phyloP scores from a whole-genome alignment of 2,888 invertebrate genomes.

The Nematopogon swammerdamellus region DNA sequence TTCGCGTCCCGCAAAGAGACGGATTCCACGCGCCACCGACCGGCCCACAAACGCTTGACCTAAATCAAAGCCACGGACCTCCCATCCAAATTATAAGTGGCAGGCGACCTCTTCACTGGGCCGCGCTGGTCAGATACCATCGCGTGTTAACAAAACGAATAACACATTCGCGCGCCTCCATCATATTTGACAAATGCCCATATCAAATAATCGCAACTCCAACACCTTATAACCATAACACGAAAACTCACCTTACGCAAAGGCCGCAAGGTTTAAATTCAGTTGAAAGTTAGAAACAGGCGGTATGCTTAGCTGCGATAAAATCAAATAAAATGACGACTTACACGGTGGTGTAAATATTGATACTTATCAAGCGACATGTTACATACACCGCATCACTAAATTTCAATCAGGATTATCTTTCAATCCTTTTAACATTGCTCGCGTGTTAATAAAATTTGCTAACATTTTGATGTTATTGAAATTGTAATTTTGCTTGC shows the following conservation, averaged over 20 bases:
- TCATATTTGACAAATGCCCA: slow-evolving; percentile 40
- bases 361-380: not conserved
- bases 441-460: no score
- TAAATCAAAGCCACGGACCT: slow-evolving; percentile 19
- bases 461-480: no score
- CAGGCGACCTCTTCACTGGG: slow-evolving; percentile 22
- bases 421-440: no score
- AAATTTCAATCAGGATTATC: no score
- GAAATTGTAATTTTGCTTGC: no score
- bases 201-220: slow-evolving; percentile 26
- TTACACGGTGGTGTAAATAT: not conserved
- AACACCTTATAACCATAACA: not conserved
- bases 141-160: slow-evolving; percentile 43
- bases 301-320: not conserved
- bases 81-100: slow-evolving; percentile 42
- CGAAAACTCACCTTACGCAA: not conserved
- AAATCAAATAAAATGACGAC: not conserved
- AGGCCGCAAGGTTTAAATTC: not conserved
- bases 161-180: slow-evolving; percentile 34
- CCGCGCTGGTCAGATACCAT: slow-evolving; percentile 27
- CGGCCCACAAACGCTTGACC: not conserved
- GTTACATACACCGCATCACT: no score
- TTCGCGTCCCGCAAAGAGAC: not conserved
- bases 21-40: not conserved
- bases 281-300: not conserved